Evolutionary conservation across 2,888 invertebrate genomes (phyloP), one percentile per base, ranked within the genome.

Genomic region (Podabrus alpinus): DNA sequence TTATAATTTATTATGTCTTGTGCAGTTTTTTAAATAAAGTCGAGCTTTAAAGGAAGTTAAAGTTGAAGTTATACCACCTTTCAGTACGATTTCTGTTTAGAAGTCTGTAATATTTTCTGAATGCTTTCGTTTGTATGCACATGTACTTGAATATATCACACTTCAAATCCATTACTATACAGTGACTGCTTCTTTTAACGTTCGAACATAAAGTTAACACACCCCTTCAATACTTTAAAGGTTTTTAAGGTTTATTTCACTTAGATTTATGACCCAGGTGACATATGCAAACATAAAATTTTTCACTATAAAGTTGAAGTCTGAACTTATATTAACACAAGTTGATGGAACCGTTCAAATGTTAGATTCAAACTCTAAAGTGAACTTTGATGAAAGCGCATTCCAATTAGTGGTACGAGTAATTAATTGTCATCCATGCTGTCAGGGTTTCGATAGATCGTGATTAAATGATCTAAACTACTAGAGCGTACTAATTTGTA

Each of bases 401-500:
- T 73, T 59, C 66, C 73, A 75, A 74, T 74, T 71, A 71, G 68
- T 69, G 16, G 75, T 66, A 24, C 66, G 25, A 71, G 71, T 75
- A 75, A 75, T 75, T 75, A 75, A 75, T 75, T 75, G 71, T 71
- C 75, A 75, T 71, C 68, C 62, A 45, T 69, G 71, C 69, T 75
- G 71, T 66, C 75, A 70, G 59, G 69, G 69, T 73, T 64, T 68
- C 71, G 71, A 68, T 69, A 71, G 75, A 69, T 69, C 68, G 71
- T 75, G 69, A 75, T 71, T 75, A 75, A 75, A 71, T 72, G 75
- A 72, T 71, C 62, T 68, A 75, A 71, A 71, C 71, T 75, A 75
- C 69, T 75, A 71, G 71, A 62, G 71, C 75, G 59, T 17, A 69
- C 68, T 75, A 75, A 75, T 75, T 45, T 75, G 71, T 19, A 62